Conservation (phyloP, 2,888 invertebrate genomes). For the Acanthosepion pharaonis region DNA sequence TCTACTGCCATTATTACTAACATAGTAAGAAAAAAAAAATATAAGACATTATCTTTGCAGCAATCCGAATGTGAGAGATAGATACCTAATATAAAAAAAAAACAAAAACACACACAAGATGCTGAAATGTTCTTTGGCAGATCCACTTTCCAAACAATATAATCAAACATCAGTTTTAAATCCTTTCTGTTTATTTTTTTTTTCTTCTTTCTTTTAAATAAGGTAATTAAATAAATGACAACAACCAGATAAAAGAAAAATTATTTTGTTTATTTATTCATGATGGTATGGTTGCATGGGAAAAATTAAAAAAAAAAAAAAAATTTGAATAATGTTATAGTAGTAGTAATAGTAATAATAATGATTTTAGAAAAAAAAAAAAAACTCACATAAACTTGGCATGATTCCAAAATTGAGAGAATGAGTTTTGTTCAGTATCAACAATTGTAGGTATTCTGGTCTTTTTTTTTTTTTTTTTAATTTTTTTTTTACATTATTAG, state of each 20-base stretch:
- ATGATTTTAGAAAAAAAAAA: background rate
- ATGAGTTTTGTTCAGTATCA: constrained; percentile 8
- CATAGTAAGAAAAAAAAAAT: too few species aligned
- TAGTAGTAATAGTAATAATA: background rate
- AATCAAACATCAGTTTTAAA: too few species aligned
- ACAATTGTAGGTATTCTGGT: constrained; percentile 33
- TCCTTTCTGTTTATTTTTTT: too few species aligned
- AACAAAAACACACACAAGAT: too few species aligned
- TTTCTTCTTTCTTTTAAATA: too few species aligned
- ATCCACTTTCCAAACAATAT: too few species aligned
- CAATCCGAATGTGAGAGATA: too few species aligned
- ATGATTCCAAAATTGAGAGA: constrained; percentile 4
- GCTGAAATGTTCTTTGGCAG: too few species aligned
- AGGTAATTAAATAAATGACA: background rate
- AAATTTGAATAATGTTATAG: background rate
- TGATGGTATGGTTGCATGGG: constrained; percentile 33
- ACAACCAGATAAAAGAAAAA: constrained; percentile 13
- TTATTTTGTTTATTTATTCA: constrained; percentile 33
- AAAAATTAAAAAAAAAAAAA: background rate
- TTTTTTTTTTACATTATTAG: background rate
- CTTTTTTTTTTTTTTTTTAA: background rate
- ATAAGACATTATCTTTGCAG: too few species aligned
- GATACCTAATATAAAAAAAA: too few species aligned
- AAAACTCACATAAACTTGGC: constrained; percentile 11
- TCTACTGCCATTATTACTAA: too few species aligned